Evolutionary conservation across 2,888 invertebrate species (phyloP), one percentile per base, ranked within the genome.

Genomic region (Oxyteleia sp.): DNA sequence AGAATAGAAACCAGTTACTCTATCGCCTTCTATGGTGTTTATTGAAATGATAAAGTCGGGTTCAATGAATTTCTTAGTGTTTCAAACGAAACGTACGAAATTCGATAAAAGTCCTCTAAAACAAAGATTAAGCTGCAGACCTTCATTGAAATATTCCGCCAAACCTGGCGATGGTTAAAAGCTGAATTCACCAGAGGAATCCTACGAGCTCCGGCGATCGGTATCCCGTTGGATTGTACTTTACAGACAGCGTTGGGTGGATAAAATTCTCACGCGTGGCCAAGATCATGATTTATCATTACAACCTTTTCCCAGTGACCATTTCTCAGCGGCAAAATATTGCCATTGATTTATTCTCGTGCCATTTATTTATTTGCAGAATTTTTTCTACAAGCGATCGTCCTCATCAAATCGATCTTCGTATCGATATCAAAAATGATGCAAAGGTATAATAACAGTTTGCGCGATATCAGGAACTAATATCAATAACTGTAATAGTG

Each of bases 221-320:
- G 11, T 59, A 53, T 29, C 16, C 53, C 53, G 15, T n/a, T 61
- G 55, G 68, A 75, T n/a, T n/a, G n/a, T n/a, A n/a, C 26, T 68
- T 61, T 41, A 61, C 61, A 57, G 66, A 53, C 43, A 80, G 45
- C 38, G 29, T 45, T 59, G 26, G 53, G 8, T 15, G 61, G 47
- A 80, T 74, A 35, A 72, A 64, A 72, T 72, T 68, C 68, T 55
- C 61, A 68, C 61, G 51, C 68, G 51, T 59, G 45, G 41, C 47
- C 53, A 47, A 74, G 63, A 74, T 74, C 53, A 81, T 81, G 74
- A 74, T 74, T 68, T 81, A 74, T 74, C 74, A 74, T 81, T 68
- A 61, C 45, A 59, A 61, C 38, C 20, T 53, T 53, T 18, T 45
- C 43, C 11, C 23, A 23, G 49, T 47, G 68, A 53, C 45, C 49